Evolutionary conservation across 2,888 invertebrate genomes (phyloP).

Genomic region (Epirrhoe alternata): DNA sequence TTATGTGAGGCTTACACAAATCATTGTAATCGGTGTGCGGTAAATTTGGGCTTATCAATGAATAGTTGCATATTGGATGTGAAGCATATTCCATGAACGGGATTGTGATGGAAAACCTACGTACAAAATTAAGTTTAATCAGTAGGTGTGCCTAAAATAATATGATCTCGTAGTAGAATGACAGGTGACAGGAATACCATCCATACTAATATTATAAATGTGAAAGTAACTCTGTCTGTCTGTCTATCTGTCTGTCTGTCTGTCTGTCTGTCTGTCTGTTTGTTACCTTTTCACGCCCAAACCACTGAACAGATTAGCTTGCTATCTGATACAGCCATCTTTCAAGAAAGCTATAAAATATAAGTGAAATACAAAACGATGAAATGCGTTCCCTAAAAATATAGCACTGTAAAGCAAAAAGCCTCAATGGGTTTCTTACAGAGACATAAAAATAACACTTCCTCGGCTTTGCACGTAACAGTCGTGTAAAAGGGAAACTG

Average conservation of each 20-base stretch:
- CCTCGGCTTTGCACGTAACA: slow-evolving; percentile 40
- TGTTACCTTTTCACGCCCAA: no score
- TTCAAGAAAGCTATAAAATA: slow-evolving; percentile 1
- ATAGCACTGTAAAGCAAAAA: slow-evolving; percentile 35
- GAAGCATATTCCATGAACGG: slow-evolving; percentile 1
- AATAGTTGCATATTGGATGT: slow-evolving; percentile 32
- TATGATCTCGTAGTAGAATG: no score
- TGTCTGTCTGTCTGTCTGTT: no score
- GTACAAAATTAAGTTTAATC: not conserved
- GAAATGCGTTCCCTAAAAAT: slow-evolving; percentile 25
- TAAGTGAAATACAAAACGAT: slow-evolving; percentile 27
- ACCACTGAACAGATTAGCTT: no score
- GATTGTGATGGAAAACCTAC: slow-evolving; percentile 5
- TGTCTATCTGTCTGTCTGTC: no score
- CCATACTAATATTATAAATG: no score
- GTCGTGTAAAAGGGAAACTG: slow-evolving; percentile 40
- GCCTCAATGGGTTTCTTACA: slow-evolving; percentile 33
- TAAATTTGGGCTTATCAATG: slow-evolving; percentile 37
- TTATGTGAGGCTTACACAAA: slow-evolving; percentile 46
- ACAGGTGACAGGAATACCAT: no score
- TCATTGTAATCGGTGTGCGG: slow-evolving; percentile 40
- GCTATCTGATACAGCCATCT: not conserved
- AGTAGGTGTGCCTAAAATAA: no score
- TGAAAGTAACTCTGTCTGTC: no score
- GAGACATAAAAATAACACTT: slow-evolving; percentile 41